Evolutionary conservation across 2,888 invertebrate species (phyloP).

Genomic region (Theretra japonica): DNA sequence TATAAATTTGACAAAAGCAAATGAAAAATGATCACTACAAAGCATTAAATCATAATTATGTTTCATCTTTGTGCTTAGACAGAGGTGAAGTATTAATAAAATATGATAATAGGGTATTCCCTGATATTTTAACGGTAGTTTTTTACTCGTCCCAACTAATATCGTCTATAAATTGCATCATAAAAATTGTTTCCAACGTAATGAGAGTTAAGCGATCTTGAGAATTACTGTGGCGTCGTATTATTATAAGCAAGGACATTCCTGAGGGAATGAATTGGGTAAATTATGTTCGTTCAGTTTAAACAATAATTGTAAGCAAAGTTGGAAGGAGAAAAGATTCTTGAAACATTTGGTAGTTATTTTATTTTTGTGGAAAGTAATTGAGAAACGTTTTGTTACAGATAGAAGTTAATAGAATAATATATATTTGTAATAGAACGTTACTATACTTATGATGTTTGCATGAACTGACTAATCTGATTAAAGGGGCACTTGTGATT

Average conservation of each 20-base stretch:
- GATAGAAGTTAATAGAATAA: too few species aligned
- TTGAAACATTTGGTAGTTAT: not conserved
- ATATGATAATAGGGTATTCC: constrained; percentile 37
- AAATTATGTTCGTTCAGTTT: not conserved
- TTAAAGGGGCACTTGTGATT: too few species aligned
- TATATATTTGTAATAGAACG: too few species aligned
- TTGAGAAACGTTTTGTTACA: too few species aligned
- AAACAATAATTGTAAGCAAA: not conserved
- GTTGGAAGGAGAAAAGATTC: not conserved
- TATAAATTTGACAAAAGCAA: too few species aligned
- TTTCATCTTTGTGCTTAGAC: not conserved
- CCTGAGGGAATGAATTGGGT: not conserved
- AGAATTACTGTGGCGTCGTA: constrained; percentile 36
- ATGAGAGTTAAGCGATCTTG: constrained; percentile 50
- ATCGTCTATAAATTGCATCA: constrained; percentile 61
- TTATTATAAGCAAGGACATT: constrained; percentile 4
- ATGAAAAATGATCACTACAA: too few species aligned
- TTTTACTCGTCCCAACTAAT: constrained; percentile 56
- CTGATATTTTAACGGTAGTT: constrained; percentile 51
- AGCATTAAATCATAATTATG: not conserved
- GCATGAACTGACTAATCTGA: too few species aligned
- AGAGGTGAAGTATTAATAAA: not conserved
- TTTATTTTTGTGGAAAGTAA: too few species aligned
- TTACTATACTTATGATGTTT: too few species aligned
- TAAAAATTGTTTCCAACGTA: constrained; percentile 68